Evolutionary conservation across 2,113 vertebrate species (phyloP).

Genomic region (Upupa epops): DNA sequence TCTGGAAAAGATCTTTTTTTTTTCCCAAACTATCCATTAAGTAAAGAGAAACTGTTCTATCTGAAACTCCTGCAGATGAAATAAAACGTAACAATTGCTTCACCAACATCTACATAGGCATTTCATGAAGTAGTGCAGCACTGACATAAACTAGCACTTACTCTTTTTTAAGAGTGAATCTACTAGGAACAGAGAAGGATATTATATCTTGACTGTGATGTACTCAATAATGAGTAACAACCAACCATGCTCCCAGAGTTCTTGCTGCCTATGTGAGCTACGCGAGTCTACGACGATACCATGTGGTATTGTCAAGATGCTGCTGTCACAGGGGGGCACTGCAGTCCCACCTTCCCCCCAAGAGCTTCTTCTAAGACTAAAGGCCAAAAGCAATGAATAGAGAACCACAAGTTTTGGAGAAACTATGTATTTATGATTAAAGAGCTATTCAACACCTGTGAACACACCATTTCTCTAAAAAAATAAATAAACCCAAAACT

Average conservation of each 20-base stretch:
- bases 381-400: neutral
- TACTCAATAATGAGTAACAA: neutral
- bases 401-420: neutral
- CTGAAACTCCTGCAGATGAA: neutral
- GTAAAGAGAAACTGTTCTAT: neutral
- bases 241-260: neutral
- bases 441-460: neutral
- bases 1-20: neutral
- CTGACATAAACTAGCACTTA: neutral
- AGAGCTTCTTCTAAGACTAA: neutral
- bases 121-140: neutral
- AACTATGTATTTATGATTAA: neutral
- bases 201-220: neutral
- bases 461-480: neutral
- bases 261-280: neutral
- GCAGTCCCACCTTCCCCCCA: accelerated
- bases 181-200: neutral
- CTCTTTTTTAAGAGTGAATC: neutral
- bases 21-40: neutral
- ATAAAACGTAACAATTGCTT: neutral
- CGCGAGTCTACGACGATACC: accelerated
- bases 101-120: neutral
- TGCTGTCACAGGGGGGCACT: neutral
- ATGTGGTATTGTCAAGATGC: neutral
- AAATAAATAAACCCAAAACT: neutral